phyloP scores from a whole-genome alignment of 2,888 invertebrate genomes.

The Dicyrtoma fusca region DNA sequence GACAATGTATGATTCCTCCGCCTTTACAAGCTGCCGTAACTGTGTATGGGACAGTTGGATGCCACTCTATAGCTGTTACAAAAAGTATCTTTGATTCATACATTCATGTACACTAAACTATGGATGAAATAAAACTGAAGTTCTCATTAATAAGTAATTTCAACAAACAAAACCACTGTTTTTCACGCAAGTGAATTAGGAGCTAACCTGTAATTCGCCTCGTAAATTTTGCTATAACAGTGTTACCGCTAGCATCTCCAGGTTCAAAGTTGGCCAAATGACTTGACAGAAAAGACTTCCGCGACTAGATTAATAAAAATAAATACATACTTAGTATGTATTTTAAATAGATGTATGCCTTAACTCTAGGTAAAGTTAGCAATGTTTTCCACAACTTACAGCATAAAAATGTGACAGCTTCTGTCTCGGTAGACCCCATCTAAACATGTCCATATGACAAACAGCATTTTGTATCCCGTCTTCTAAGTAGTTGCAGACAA shows the following conservation, averaged over 20 bases:
- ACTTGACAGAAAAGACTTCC: too few species aligned
- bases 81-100: neutral
- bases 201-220: slow-evolving; percentile 29
- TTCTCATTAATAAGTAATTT: neutral
- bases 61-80: slow-evolving; percentile 43
- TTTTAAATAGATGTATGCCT: too few species aligned
- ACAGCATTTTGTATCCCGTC: too few species aligned
- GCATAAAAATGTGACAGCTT: too few species aligned
- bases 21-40: slow-evolving; percentile 47
- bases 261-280: too few species aligned
- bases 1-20: slow-evolving; percentile 44
- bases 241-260: too few species aligned
- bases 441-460: neutral
- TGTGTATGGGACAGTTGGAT: slow-evolving; percentile 41
- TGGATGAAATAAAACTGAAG: neutral
- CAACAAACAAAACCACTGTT: neutral
- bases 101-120: neutral
- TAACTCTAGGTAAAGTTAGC: too few species aligned
- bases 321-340: too few species aligned
- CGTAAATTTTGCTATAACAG: neutral
- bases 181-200: neutral
- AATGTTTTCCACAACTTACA: too few species aligned
- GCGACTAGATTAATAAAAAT: too few species aligned
- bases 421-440: too few species aligned
- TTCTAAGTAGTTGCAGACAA: too few species aligned